Evolutionary conservation across 64 coral and sea anemone species (phyloP), one percentile per base, ranked within the genome.

Genomic region (Montipora foliosa): DNA sequence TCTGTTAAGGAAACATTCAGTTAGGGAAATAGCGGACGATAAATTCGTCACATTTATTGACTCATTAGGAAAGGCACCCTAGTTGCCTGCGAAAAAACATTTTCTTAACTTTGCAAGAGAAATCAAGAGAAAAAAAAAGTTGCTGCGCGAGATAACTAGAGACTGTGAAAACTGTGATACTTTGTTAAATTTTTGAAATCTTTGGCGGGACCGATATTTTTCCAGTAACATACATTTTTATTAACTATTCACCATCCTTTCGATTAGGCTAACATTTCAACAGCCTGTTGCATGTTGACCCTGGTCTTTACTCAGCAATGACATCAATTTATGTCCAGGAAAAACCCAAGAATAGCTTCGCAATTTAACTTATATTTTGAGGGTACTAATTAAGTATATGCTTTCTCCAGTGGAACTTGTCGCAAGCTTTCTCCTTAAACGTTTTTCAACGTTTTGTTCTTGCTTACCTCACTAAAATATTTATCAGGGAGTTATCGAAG

Each of bases 1-100:
- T 81, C 79, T 81, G 52, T n/a, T 19, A 58, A 81, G 79, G 29
- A 71, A 71, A 71, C 67, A 71, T 79, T 2, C 46, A n/a, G 3
- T 17, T 17, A 49, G 48, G 76, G 13, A 14, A 5, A 79, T 79
- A 50, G 48, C 46, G 48, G 1, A 50, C 45, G 46, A 4, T 48
- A 49, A 78, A 78, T 46, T 78, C 4, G 44, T 49, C 15, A 78
- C 44, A 48, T 78, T 48, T 78, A 14, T 11, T 50, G 46, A 71
- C 67, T 71, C 67, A 71, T 5, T 71, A 71, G 13, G 67, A 24
- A 71, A 71, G 8, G 67, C 16, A 71, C 17, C 20, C 20, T 71
- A 71, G 67, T 20, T 71, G 8, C n/a, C 67, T 71, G 67, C 67
- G 67, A 71, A 24, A 71, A n/a, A n/a, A 24, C n/a, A 71, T 4